phyloP scores from a whole-genome alignment of 1,140 invertebrate genomes.

The Helicorthomorpha holstii region DNA sequence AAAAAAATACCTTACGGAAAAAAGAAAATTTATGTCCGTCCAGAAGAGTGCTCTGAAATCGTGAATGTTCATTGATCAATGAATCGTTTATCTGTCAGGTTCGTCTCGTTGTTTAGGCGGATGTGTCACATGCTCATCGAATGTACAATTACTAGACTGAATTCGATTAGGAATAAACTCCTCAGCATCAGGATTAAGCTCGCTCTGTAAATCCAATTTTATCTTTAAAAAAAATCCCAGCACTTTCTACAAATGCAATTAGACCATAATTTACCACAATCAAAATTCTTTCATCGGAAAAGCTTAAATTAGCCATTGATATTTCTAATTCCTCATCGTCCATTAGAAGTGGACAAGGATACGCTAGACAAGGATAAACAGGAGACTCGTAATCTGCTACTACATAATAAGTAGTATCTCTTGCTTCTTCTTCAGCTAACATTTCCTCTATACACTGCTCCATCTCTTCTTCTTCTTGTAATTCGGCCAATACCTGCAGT shows the following conservation, averaged over 20 bases:
- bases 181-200: slow-evolving; percentile 3
- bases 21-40: too few relatives aligned
- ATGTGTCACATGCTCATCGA: too few relatives aligned
- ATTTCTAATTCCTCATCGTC: neutral
- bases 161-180: slow-evolving; percentile 1
- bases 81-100: too few relatives aligned
- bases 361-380: neutral
- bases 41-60: too few relatives aligned
- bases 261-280: neutral
- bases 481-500: slow-evolving; percentile 55
- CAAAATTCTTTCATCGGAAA: neutral
- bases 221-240: too few relatives aligned
- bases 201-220: too few relatives aligned
- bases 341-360: neutral
- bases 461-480: slow-evolving; percentile 72
- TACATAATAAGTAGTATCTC: slow-evolving; percentile 5
- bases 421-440: slow-evolving; percentile 38
- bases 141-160: too few relatives aligned
- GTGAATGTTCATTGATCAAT: too few relatives aligned
- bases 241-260: too few relatives aligned
- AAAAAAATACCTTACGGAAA: too few relatives aligned
- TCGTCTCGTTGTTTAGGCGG: too few relatives aligned
- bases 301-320: neutral
- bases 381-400: neutral
- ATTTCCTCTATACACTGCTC: slow-evolving; percentile 69